Conservation (phyloP, 2,888 invertebrate genomes). For the Dryadula phaetusa region DNA sequence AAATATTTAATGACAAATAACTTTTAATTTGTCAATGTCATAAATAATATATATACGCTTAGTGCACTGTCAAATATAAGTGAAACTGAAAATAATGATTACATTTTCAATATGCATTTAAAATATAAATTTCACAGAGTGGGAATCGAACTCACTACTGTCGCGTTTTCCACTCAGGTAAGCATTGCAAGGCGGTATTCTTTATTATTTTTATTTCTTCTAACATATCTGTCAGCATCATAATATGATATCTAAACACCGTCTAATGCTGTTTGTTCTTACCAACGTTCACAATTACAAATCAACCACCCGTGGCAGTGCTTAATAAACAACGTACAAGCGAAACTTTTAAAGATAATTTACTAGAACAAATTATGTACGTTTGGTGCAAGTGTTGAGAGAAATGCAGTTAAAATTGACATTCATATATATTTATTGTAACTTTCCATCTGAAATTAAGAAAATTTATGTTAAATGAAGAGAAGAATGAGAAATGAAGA, state of each 20-base stretch:
- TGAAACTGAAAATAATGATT: too few relatives aligned
- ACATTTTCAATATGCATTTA: too few relatives aligned
- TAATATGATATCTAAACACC: conserved; percentile 32
- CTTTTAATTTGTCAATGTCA: too few relatives aligned
- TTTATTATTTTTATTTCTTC: background rate
- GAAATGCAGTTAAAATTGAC: background rate
- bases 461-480: too few relatives aligned
- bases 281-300: conserved; percentile 68
- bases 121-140: too few relatives aligned
- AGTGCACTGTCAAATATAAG: too few relatives aligned
- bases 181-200: background rate
- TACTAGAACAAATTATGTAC: conserved; percentile 81
- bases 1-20: too few relatives aligned
- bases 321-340: conserved; percentile 80
- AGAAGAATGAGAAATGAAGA: too few relatives aligned
- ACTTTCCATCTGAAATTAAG: too few relatives aligned
- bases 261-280: conserved; percentile 65
- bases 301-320: conserved; percentile 72
- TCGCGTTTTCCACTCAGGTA: too few relatives aligned
- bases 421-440: background rate
- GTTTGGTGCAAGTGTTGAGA: conserved; percentile 49
- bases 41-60: too few relatives aligned
- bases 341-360: conserved; percentile 78
- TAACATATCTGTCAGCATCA: conserved; percentile 6
- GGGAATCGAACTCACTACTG: too few relatives aligned